These are phyloP conservation scores for Dynastes hyllus DNA, from an alignment of 2,888 invertebrate genomes.

Conservation along the genomic window DNA sequence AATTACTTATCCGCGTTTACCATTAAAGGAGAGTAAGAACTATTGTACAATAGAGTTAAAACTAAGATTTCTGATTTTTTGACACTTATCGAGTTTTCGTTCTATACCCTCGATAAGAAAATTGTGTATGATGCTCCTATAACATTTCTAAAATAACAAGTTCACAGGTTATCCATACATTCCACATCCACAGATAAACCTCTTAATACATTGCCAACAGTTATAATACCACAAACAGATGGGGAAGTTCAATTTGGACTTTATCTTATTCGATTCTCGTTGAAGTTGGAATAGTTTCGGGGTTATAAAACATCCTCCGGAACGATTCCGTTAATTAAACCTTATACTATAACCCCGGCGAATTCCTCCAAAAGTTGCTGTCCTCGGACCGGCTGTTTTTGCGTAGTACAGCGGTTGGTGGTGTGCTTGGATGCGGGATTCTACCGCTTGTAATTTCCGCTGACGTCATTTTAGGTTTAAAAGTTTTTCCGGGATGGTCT, in stretches of 20 bases:
- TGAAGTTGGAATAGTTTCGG: not conserved
- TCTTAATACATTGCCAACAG: not conserved
- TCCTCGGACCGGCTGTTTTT: not conserved
- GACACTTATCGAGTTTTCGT: too few species aligned
- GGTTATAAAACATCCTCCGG: conserved; percentile 1
- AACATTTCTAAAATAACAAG: too few species aligned
- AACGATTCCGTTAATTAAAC: conserved; percentile 12
- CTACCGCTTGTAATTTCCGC: not conserved
- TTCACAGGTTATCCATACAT: not conserved
- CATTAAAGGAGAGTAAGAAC: too few species aligned
- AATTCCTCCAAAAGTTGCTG: not conserved
- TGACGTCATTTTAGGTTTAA: not conserved
- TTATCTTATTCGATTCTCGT: conserved; percentile 9
- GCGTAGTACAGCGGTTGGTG: not conserved
- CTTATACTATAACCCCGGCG: not conserved
- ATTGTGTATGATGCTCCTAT: too few species aligned
- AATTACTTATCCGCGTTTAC: too few species aligned
- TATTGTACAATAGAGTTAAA: too few species aligned
- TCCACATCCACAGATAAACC: not conserved
- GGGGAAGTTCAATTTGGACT: not conserved
- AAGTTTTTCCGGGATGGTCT: not conserved
- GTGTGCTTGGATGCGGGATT: not conserved
- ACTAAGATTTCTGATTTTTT: too few species aligned
- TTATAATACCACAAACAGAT: not conserved
- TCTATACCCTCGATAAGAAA: too few species aligned